Evolutionary conservation across 2,888 invertebrate species (phyloP), one percentile per base, ranked within the genome.

Genomic region (Meloe dianella): DNA sequence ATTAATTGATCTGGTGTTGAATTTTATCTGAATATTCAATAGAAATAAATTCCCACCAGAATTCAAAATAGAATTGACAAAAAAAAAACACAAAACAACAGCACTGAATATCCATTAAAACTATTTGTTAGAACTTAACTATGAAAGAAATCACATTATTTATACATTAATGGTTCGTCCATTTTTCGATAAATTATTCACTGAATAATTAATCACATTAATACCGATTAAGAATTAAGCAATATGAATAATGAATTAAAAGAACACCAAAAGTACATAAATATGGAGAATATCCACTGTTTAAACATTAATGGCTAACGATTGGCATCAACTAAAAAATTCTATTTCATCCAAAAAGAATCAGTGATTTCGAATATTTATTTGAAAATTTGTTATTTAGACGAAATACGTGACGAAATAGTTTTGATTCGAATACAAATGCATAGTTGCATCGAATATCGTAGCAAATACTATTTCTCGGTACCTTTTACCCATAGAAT

Each of bases 1-100:
- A 81, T 81, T 80, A 80, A 79, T 78, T 76, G 79, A 78, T 78
- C 77, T 75, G 76, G 75, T 77, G 56, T 38, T 60, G 8, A 51
- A 47, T 67, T 63, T 67, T 67, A 67, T 63, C 64, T 63, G 63
- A 61, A 67, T 67, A 67, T 63, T 63, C 24, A 54, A 27, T 54
- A 7, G 54, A 27, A n/a, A 14, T 27, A 10, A 47, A 20, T 27
- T 54, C 5, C 6, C 27, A 10, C 9, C 47, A 20, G 8, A 20
- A 47, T 47, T 27, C n/a, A n/a, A n/a, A n/a, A n/a, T n/a, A n/a
- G n/a, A n/a, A n/a, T n/a, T n/a, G n/a, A n/a, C n/a, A n/a, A n/a
- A n/a, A n/a, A n/a, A n/a, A n/a, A n/a, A n/a, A n/a, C n/a, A n/a
- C n/a, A n/a, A n/a, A n/a, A n/a, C n/a, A n/a, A n/a, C n/a, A n/a